phyloP scores from a whole-genome alignment of 2,113 vertebrate genomes.

The Reinhardtius hippoglossoides region DNA sequence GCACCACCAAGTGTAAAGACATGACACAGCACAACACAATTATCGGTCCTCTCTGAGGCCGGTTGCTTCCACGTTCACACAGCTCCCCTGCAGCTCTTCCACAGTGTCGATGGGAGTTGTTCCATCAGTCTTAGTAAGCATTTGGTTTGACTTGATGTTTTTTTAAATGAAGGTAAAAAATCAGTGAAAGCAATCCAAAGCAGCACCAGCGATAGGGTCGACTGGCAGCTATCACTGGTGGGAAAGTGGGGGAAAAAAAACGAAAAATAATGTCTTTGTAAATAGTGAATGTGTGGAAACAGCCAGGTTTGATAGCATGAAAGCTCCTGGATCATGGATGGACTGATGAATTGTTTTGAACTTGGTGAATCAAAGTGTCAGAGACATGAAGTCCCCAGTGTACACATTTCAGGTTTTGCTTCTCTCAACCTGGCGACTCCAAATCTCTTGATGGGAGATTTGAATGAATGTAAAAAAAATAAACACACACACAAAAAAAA shows the following conservation, averaged over 20 bases:
- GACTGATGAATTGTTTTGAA: slow-evolving; percentile 43
- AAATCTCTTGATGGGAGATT: slow-evolving; percentile 57
- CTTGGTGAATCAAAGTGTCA: slow-evolving; percentile 1
- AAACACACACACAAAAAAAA: background rate
- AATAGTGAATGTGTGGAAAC: slow-evolving; percentile 48
- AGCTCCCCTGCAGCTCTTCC: slow-evolving; percentile 39
- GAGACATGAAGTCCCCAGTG: slow-evolving; percentile 42
- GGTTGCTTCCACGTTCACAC: slow-evolving; percentile 49
- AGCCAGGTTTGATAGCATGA: slow-evolving; percentile 27
- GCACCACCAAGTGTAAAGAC: slow-evolving; percentile 32
- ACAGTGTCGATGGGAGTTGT: slow-evolving; percentile 15
- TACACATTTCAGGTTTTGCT: slow-evolving; percentile 70
- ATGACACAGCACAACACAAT: slow-evolving; percentile 51
- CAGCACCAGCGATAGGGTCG: slow-evolving; percentile 27
- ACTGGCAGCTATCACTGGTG: slow-evolving; percentile 12
- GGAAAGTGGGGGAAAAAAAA: slow-evolving; percentile 21
- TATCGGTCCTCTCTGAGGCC: slow-evolving; percentile 12
- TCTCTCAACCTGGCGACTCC: slow-evolving; percentile 54
- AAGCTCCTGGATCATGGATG: slow-evolving; percentile 30
- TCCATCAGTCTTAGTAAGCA: slow-evolving; percentile 7
- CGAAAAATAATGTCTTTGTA: slow-evolving; percentile 46
- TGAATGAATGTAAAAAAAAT: slow-evolving; percentile 78
- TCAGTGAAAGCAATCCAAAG: slow-evolving; percentile 50
- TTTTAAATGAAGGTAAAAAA: slow-evolving; percentile 8
- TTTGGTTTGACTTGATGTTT: slow-evolving; percentile 22